Evolutionary conservation across 2,113 vertebrate species (phyloP), one percentile per base, ranked within the genome.

Genomic region (Apaloderma vittatum): DNA sequence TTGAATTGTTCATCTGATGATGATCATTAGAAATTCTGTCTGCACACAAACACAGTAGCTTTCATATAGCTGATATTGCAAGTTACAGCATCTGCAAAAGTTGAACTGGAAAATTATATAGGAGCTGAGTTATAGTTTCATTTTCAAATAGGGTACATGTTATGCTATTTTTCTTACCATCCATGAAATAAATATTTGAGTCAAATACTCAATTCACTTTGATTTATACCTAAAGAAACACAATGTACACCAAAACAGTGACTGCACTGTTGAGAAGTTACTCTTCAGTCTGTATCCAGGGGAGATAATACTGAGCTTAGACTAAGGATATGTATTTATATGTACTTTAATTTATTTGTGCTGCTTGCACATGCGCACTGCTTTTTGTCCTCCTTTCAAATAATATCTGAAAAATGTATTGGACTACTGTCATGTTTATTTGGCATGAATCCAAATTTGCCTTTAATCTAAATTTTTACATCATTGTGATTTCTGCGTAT

Each of bases 1-100:
- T 40, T 2, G 0, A 72, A 85, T 91, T 87, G 34, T 93, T 96
- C 71, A 76, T 79, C 73, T 93, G 66, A 70, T 70, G 10, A 36
- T 88, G 70, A 75, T 72, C 88, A 82, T 90, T 94, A 97, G 76
- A 88, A 94, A 93, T 55, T 43, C n/a, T 66, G 52, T 61, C 65
- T 46, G 84, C 75, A 66, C 78, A 93, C 79, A 86, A 52, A 62
- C 48, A 68, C 3, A 49, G 24, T 40, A 88, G n/a, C 10, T 80
- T 94, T 94, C 58, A 57, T 34, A 36, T 21, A 59, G 43, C 34
- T 68, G 77, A 92, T 90, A 73, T 4, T 68, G 49, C 36, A 83
- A 59, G 65, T 40, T 79, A 72, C 15, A 88, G 30, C 30, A 63
- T 61, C 29, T 86, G 59, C 92, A 65, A 75, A 76, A 57, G 29